These are phyloP conservation scores for Thamnophis sirtalis DNA, from an alignment of 2,113 vertebrate species.

Conservation along the genomic window DNA sequence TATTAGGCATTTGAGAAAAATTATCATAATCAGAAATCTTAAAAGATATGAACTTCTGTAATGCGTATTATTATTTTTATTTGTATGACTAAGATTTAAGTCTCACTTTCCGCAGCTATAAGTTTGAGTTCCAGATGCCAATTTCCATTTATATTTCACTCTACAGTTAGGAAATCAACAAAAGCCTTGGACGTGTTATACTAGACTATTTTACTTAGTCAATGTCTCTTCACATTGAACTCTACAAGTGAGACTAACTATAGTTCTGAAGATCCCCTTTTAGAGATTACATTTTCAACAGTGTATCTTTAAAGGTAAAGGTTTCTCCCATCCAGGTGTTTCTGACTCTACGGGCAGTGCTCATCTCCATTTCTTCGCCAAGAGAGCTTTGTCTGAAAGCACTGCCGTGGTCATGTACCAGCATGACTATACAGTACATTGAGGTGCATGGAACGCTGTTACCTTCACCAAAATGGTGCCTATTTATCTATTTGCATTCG, in stretches of 20 bases:
- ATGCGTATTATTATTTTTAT: not conserved
- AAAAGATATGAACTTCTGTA: not conserved
- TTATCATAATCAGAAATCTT: not conserved
- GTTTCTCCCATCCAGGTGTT: not conserved
- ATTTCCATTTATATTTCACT: not conserved
- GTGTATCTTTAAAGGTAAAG: not conserved
- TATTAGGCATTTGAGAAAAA: not conserved
- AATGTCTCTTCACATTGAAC: not conserved
- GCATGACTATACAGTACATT: no score
- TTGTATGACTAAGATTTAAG: not conserved
- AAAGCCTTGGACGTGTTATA: not conserved
- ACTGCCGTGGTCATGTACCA: no score
- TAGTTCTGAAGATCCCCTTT: not conserved
- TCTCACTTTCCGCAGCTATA: not conserved
- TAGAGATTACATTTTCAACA: not conserved
- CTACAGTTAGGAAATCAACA: not conserved
- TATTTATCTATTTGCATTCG: no score
- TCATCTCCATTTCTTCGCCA: no score
- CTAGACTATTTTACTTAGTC: not conserved
- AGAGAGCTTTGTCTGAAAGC: no score
- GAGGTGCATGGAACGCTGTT: no score
- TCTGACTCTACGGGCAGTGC: not conserved
- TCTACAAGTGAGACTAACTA: not conserved
- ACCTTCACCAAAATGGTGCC: no score
- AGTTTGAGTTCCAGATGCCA: not conserved